A percentile compares a stretch with the other conserved stretches of the same genome.
Evolutionary conservation across 1,140 invertebrate genomes (phyloP).

Genomic region (Cydia splendana): DNA sequence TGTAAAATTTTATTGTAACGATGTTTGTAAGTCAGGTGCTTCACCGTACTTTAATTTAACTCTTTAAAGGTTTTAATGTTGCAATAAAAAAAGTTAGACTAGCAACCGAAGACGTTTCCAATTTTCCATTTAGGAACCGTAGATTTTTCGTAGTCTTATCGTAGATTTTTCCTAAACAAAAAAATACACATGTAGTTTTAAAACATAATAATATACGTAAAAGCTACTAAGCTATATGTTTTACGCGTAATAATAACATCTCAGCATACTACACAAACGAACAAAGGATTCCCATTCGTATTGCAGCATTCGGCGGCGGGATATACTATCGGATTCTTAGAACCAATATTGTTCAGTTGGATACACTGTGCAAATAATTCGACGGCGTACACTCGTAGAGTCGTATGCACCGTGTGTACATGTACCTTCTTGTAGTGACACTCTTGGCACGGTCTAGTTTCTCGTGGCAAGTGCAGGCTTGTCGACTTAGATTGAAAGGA

Average conservation of each 20-base stretch:
- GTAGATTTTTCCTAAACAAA: neutral
- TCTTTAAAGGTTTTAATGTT: neutral
- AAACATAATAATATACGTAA: neutral
- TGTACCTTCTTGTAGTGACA: slow-evolving; percentile 3
- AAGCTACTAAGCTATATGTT: neutral
- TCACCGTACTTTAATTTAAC: neutral
- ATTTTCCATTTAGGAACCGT: no score
- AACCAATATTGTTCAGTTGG: slow-evolving; percentile 30
- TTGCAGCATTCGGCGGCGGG: slow-evolving; percentile 8
- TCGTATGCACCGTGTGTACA: neutral
- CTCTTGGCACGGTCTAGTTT: slow-evolving; percentile 14
- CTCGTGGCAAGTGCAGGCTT: slow-evolving; percentile 18
- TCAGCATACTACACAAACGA: neutral
- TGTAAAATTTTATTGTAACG: slow-evolving; percentile 21
- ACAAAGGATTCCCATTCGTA: slow-evolving; percentile 23
- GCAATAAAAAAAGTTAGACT: neutral
- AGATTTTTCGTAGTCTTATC: neutral
- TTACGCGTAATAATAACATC: slow-evolving; percentile 7
- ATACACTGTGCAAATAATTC: slow-evolving; percentile 29
- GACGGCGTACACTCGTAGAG: neutral
- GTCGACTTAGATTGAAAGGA: slow-evolving; percentile 25
- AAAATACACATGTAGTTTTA: neutral
- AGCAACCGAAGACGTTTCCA: neutral
- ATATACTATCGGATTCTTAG: slow-evolving; percentile 24
- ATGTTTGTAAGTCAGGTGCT: neutral